phyloP scores from a whole-genome alignment of 1,140 invertebrate genomes.

The Caerostris darwini region DNA sequence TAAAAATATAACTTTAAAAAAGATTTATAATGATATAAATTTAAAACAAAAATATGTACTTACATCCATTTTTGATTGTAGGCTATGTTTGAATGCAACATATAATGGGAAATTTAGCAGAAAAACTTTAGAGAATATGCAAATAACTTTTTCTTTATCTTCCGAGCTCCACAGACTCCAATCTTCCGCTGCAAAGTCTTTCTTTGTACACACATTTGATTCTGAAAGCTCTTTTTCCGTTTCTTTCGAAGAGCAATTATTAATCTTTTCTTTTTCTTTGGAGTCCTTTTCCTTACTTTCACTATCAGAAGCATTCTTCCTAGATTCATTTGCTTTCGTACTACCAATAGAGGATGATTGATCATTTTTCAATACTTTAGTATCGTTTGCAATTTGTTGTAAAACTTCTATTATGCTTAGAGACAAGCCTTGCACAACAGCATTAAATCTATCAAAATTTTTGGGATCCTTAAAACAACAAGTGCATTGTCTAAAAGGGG shows the following conservation, averaged over 20 bases:
- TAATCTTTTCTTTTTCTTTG: slow-evolving; percentile 72
- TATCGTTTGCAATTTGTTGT: slow-evolving; percentile 79
- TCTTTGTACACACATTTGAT: slow-evolving; percentile 40
- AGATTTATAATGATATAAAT: no score
- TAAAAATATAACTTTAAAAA: neutral
- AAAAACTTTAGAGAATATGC: slow-evolving; percentile 91
- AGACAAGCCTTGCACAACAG: slow-evolving; percentile 91
- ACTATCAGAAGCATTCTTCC: slow-evolving; percentile 74
- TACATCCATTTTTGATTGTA: slow-evolving; percentile 87
- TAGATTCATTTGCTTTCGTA: slow-evolving; percentile 45
- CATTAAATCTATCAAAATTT: slow-evolving; percentile 94
- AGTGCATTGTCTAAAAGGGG: slow-evolving; percentile 89
- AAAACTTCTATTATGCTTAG: slow-evolving; percentile 82
- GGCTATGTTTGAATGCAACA: slow-evolving; percentile 93
- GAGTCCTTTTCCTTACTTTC: slow-evolving; percentile 69
- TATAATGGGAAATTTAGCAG: slow-evolving; percentile 95
- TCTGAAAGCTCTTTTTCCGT: slow-evolving; percentile 63
- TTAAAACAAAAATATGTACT: slow-evolving; percentile 35
- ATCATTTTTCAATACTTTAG: slow-evolving; percentile 53
- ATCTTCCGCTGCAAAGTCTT: slow-evolving; percentile 46
- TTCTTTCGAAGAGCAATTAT: slow-evolving; percentile 66
- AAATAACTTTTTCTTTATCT: slow-evolving; percentile 89
- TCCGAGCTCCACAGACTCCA: slow-evolving; percentile 86
- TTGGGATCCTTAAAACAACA: slow-evolving; percentile 94
- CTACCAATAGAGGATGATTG: neutral